These are phyloP conservation scores for Trichomycterus rosablanca DNA, from an alignment of 2,113 vertebrate genomes.

Conservation along the genomic window DNA sequence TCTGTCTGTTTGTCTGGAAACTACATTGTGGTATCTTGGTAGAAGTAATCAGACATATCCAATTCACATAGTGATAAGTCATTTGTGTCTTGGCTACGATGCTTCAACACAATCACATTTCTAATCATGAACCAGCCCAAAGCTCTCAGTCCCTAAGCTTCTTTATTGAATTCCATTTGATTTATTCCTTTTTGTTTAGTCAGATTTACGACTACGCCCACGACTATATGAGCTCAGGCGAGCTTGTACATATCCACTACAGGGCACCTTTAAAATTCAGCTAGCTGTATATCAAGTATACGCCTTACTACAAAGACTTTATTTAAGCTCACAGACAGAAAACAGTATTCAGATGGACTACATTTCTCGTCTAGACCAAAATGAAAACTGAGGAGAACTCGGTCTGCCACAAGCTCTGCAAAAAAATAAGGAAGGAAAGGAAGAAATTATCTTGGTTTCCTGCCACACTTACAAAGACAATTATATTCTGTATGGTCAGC, in stretches of 20 bases:
- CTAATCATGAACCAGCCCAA: slow-evolving; percentile 18
- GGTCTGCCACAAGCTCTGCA: too few species aligned
- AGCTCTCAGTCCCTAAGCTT: neutral
- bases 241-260: neutral
- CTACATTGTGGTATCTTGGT: neutral
- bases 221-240: too few species aligned
- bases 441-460: neutral
- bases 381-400: too few species aligned
- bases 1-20: too few species aligned
- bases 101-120: slow-evolving; percentile 26
- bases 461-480: slow-evolving; percentile 11
- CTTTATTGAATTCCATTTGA: slow-evolving; percentile 35
- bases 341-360: too few species aligned
- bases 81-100: slow-evolving; percentile 15
- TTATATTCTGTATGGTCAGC: slow-evolving; percentile 1
- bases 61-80: slow-evolving; percentile 8
- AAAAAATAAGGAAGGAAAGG: too few species aligned
- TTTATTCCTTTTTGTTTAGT: slow-evolving; percentile 23
- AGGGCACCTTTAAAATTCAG: neutral
- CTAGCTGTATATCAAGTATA: neutral
- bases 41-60: slow-evolving; percentile 8
- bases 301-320: too few species aligned
- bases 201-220: slow-evolving; percentile 14
- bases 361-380: too few species aligned
- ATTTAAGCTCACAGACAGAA: too few species aligned